Evolutionary conservation across 2,797 vertebrate species (phyloP).

Genomic region (Stomatorhinus walkeri): DNA sequence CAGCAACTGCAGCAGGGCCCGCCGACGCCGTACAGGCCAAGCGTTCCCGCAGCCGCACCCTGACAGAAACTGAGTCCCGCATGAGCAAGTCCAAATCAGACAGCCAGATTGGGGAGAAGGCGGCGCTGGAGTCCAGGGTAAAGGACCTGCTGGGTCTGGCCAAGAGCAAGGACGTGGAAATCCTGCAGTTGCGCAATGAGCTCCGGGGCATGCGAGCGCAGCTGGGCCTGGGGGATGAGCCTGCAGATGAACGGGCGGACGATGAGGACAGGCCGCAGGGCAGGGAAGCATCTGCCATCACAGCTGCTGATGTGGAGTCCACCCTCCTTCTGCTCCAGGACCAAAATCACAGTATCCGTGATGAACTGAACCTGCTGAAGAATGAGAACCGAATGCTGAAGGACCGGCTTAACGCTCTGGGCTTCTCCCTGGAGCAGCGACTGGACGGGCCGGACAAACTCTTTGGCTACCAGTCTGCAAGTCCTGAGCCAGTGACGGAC

Average conservation of each 20-base stretch:
- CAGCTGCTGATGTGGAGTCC: constrained; percentile 80
- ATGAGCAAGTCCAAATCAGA: constrained; percentile 95
- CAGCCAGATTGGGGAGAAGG: constrained; percentile 84
- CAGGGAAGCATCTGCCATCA: constrained; percentile 63
- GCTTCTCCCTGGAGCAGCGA: constrained; percentile 91
- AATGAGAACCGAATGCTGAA: constrained; percentile 95
- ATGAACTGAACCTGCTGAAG: constrained; percentile 86
- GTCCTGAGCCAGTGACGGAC: constrained; percentile 69
- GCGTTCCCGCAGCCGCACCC: constrained; percentile 71
- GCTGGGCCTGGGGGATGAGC: constrained; percentile 69
- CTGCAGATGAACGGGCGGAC: constrained; percentile 18
- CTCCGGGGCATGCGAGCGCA: constrained; percentile 83
- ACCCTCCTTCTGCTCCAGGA: constrained; percentile 82
- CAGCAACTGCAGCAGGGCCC: constrained; percentile 66
- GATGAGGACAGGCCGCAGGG: constrained; percentile 57
- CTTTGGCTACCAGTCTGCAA: constrained; percentile 73
- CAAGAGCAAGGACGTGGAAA: constrained; percentile 89
- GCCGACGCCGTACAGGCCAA: constrained; percentile 52
- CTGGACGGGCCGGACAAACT: constrained; percentile 80
- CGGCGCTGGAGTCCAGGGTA: constrained; percentile 81
- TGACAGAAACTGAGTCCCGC: constrained; percentile 68
- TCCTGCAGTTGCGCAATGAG: constrained; percentile 78
- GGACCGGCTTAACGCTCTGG: constrained; percentile 84
- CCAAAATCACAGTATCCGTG: constrained; percentile 86
- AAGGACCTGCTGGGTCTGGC: constrained; percentile 82